Conservation (phyloP, 2,797 vertebrate species). For the Malurus splendens region DNA sequence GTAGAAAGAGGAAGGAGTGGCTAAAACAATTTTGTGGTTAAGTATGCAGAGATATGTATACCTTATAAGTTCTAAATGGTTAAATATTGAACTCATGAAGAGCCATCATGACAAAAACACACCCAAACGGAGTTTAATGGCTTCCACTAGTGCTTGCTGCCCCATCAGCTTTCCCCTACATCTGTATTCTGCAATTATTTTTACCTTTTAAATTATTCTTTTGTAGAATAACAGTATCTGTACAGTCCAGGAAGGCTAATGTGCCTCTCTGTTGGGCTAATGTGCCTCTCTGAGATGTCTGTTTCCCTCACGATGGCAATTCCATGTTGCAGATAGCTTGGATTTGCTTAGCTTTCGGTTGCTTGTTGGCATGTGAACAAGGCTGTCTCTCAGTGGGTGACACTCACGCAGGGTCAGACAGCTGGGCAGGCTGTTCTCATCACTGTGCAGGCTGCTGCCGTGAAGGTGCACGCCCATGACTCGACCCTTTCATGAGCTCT, state of each 20-base stretch:
- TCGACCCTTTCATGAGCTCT: not conserved
- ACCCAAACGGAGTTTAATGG: not conserved
- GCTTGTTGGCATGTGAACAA: not conserved
- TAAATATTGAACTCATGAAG: not conserved
- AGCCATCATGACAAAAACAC: not conserved
- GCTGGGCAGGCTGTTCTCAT: not conserved
- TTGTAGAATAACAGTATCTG: not conserved
- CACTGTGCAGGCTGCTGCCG: fast-evolving
- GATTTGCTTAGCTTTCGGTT: not conserved
- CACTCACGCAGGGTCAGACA: not conserved
- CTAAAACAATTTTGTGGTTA: not conserved
- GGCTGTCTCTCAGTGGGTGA: not conserved
- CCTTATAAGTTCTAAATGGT: not conserved
- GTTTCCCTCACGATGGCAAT: not conserved
- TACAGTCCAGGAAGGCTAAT: not conserved
- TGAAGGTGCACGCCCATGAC: fast-evolving
- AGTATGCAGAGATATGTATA: not conserved
- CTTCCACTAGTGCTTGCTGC: not conserved
- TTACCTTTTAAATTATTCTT: not conserved
- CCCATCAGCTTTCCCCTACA: not conserved
- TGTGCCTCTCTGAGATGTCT: not conserved
- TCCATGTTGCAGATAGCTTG: not conserved
- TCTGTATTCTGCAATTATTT: not conserved
- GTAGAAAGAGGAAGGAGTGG: not conserved
- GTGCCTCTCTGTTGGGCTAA: not conserved